Evolutionary conservation across 2,113 vertebrate genomes (phyloP), one percentile per base, ranked within the genome.

Genomic region (Chloropsis hardwickii): DNA sequence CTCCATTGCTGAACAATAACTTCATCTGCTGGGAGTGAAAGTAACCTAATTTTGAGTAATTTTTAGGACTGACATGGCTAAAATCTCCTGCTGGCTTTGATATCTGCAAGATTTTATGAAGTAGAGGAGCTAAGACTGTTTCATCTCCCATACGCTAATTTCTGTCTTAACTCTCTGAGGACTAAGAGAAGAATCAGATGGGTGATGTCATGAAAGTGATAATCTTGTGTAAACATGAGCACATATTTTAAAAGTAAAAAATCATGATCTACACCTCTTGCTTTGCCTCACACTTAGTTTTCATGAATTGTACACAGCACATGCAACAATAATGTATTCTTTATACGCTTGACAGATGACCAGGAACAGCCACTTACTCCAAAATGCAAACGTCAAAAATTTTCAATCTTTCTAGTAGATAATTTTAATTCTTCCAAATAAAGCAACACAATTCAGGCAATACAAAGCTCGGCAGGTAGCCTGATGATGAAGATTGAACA

Each of bases 401-500:
- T 90, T 89, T 82, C 71, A 81, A 7, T 29, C 54, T 77, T 90
- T 77, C 50, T 74, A 47, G 42, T 45, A 78, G 39, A 44, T 47
- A 62, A 90, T 80, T 95, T 90, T 90, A 81, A 76, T 90, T 70
- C 72, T 94, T 83, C 35, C 28, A 86, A 93, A 87, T 45, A 80
- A 88, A 94, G 57, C 37, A 85, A 27, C 1, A 0, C 37, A 54
- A 23, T 61, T 92, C 62, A 86, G 56, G 72, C 53, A 66, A 39
- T 25, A 33, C 62, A 61, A 51, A 60, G 7, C 64, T 84, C 47
- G 40, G 47, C 60, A 91, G 62, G 54, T 84, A 82, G 62, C 66
- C 47, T 40, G 62, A 81, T 94, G 92, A 92, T 94, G 93, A 93
- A 92, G 95, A 94, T 6, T 82, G 65, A 96, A 57, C 56, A 92